These are phyloP conservation scores for Leptura quadrifasciata DNA, from an alignment of 2,888 invertebrate species.

Conservation along the genomic window DNA sequence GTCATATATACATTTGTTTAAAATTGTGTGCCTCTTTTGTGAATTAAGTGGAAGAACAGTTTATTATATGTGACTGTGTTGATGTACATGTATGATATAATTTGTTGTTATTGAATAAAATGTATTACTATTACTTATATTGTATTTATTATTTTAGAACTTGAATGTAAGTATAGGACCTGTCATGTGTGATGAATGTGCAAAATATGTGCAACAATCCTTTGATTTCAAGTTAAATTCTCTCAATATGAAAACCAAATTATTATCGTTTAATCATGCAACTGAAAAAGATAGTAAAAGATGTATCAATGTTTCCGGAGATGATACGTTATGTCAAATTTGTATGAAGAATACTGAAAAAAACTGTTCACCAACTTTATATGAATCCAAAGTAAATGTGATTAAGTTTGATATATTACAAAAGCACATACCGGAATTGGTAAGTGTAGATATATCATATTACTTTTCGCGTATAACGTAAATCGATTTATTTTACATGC, in stretches of 20 bases:
- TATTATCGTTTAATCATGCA: not conserved
- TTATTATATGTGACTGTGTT: no score
- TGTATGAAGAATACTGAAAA: not conserved
- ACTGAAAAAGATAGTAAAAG: not conserved
- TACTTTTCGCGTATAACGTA: no score
- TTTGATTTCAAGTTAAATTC: not conserved
- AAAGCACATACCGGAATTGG: not conserved
- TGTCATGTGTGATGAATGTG: not conserved
- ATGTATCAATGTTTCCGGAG: not conserved
- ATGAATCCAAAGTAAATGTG: not conserved
- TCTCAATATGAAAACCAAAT: not conserved
- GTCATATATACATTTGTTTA: no score
- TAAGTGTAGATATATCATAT: not conserved
- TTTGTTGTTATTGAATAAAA: no score
- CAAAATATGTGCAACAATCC: not conserved
- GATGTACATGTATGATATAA: no score
- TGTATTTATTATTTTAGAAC: not conserved
- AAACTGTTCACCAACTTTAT: not conserved
- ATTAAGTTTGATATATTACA: not conserved
- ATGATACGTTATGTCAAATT: not conserved
- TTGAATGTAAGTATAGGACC: not conserved
- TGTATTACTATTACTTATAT: no score
- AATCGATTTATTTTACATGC: no score
- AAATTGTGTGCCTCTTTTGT: no score
- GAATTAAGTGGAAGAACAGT: no score